Evolutionary conservation across 1,140 invertebrate genomes (phyloP), one percentile per base, ranked within the genome.

Genomic region (Zaprionus ornatus): DNA sequence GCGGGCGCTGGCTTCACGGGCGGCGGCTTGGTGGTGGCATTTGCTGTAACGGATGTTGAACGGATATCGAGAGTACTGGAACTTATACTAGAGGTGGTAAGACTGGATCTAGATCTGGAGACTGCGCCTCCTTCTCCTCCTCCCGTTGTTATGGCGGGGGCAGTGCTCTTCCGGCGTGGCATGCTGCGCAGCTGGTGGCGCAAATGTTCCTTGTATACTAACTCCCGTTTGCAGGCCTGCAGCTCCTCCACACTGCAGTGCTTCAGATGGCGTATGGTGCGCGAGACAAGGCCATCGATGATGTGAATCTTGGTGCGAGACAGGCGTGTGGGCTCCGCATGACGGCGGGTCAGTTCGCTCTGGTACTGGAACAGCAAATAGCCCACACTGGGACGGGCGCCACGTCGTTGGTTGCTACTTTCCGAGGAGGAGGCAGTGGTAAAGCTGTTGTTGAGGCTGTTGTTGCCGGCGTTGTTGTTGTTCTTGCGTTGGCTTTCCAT

Each of bases 301-400:
- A 90, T 90, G 74, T 90, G 77, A n/a, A 90, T 90, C 54, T 90
- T 90, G 75, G 86, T 90, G 63, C 82, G 82, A 2, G 85, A 90
- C 12, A 90, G 67, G 0, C 86, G 85, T 15, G 72, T 74, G 48
- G 86, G 86, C 23, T 90, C 86, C 17, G 85, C 85, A 70, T 90
- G 79, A 32, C 86, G 75, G 7, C 85, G 81, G 37, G 85, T 85
- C 69, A 90, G 57, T 32, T 90, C 85, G 55, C 70, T 79, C 59
- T 90, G 86, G 29, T 90, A 90, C 55, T 90, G 86, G 60, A 90
- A 90, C 25, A 90, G 73, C 67, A 90, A 55, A 45, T 90, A 90
- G 37, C 86, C 86, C 60, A 90, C 85, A 56, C 79, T 90, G 54
- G 85, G 85, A 35, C 86, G 81, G 23, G 57, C 42, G 37, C 68